A percentile compares a stretch with the other conserved stretches of the same genome.
phyloP scores from a whole-genome alignment of 2,113 vertebrate genomes.

The Gasterosteus aculeatus region DNA sequence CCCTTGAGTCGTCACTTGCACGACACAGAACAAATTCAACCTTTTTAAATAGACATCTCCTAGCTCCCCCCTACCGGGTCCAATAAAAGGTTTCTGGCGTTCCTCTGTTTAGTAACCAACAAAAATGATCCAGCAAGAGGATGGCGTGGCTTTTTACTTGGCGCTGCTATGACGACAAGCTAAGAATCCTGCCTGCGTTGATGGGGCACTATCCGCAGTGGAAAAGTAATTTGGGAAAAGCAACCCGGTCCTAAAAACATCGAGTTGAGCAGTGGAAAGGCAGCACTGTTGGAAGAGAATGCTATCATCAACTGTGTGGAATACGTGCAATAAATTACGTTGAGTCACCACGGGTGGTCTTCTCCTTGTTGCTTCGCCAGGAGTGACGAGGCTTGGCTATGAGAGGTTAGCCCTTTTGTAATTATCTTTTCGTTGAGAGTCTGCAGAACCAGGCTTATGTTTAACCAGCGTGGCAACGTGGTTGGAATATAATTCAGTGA shows the following conservation, averaged over 20 bases:
- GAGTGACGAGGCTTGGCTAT: not conserved
- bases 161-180: not conserved
- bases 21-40: not conserved
- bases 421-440: not conserved
- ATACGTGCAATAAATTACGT: slow-evolving; percentile 13
- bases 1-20: not conserved
- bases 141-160: not conserved
- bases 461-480: slow-evolving; percentile 23
- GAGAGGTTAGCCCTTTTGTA: not conserved
- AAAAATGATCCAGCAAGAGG: not conserved
- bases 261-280: not conserved
- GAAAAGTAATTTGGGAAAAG: not conserved
- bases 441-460: slow-evolving; percentile 9
- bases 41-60: not conserved
- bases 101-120: not conserved
- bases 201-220: not conserved
- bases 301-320: slow-evolving; percentile 25
- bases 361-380: not conserved
- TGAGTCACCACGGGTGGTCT: slow-evolving; percentile 22
- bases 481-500: slow-evolving; percentile 4
- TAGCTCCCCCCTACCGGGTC: too few relatives aligned
- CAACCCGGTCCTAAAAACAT: not conserved
- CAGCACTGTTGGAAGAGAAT: slow-evolving; percentile 2
- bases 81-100: not conserved
- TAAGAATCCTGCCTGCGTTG: not conserved